Base-by-base conservation (phyloP, 2,888 invertebrate genomes). In the Keiferia lycopersicella region DNA sequence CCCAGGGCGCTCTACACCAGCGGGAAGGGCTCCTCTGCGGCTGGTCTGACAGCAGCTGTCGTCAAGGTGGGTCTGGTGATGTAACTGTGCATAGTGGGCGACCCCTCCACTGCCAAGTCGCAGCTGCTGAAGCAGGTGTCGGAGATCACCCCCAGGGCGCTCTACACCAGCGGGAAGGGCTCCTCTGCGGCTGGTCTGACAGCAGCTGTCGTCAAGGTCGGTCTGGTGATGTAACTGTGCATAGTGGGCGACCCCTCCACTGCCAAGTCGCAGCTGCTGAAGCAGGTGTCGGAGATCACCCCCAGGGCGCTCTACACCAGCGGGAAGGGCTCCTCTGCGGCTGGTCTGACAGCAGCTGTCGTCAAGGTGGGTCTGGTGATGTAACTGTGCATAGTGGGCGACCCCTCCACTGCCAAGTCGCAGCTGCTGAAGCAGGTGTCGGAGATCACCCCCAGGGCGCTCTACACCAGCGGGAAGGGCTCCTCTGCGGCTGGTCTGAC, bases 161-260 rank as follows among this genome's bases (percentile, higher is more conserved):
- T 99, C 6, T 34, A 34, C 86, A 99, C 99, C 0, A 99, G 98
- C 51, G 99, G 99, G 8, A 99, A 99, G 89, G 99, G 99, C 0
- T 98, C 98, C 0, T 96, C 96, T 1, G 99, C 99, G 0, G 99
- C 99, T 61, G 99, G 99, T 93, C 93, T 99, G 59, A 99, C 84
- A 96, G 4, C 34, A 1, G 34, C 34, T 8, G 34, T 34, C 10
- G 34, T 34, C 34, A 34, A 34, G 34, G 34, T 34, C 2, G 26
- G 26, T 26, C 26, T 26, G n/a, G n/a, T n/a, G n/a, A n/a, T n/a
- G n/a, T n/a, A n/a, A n/a, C n/a, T 99, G 66, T 99, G 99, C 79
- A 95, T 99, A 70, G 99, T 99, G 0, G 99, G 99, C 2, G 99
- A 99, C 91, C 99, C 99, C 0, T 98, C 98, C 82, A 99, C 99